Evolutionary conservation across 2,113 vertebrate species (phyloP).

Genomic region (Lepisosteus oculatus): DNA sequence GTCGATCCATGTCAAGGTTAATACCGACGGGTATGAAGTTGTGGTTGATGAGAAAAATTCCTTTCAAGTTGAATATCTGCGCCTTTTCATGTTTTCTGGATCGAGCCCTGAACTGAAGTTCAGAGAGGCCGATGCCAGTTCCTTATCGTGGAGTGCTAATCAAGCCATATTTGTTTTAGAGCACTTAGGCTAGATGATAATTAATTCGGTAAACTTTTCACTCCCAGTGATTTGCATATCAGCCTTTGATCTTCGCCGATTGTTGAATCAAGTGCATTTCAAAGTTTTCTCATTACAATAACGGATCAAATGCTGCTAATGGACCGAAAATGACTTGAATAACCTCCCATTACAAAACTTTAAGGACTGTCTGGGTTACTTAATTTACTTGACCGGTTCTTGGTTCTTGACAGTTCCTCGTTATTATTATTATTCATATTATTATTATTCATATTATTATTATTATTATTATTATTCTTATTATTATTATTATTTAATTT

Average conservation of each 20-base stretch:
- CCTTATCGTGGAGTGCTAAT: conserved; percentile 66
- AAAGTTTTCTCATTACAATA: conserved; percentile 59
- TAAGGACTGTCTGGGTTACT: conserved; percentile 8
- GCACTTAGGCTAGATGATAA: conserved; percentile 59
- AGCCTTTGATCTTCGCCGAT: conserved; percentile 59
- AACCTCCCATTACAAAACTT: conserved; percentile 24
- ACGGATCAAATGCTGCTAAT: conserved; percentile 69
- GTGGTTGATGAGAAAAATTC: no score
- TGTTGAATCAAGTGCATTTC: conserved; percentile 63
- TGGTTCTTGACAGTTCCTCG: not conserved
- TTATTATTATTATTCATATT: no score
- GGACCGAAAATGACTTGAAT: conserved; percentile 58
- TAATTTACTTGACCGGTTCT: not conserved
- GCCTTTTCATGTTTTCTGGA: conserved; percentile 3
- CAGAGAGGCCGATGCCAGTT: conserved; percentile 44
- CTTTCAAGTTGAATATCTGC: not conserved
- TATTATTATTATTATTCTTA: no score
- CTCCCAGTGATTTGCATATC: conserved; percentile 59
- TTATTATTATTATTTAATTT: no score
- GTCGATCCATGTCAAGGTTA: no score
- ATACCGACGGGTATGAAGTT: no score
- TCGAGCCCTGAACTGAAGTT: conserved; percentile 30
- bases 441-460: no score
- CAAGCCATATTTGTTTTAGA: conserved; percentile 51
- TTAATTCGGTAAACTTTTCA: conserved; percentile 68